Conservation (phyloP, 2,888 invertebrate genomes). For the Drosophila acutilabella region DNA sequence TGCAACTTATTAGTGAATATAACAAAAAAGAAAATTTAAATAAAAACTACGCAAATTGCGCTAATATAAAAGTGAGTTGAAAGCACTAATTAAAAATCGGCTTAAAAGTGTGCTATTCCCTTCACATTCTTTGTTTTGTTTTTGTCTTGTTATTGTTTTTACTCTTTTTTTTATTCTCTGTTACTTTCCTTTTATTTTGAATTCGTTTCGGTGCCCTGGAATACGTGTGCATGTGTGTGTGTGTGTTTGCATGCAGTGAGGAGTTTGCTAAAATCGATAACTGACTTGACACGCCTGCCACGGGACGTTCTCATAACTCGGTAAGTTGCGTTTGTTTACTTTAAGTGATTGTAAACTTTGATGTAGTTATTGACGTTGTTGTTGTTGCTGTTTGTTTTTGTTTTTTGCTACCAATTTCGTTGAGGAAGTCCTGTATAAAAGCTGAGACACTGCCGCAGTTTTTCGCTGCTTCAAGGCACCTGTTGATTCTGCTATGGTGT, state of each 20-base stretch:
- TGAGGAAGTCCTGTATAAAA: neutral
- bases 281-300: conserved; percentile 47
- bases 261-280: conserved; percentile 75
- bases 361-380: too few relatives aligned
- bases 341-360: neutral
- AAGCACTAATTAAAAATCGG: neutral
- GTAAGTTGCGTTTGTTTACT: conserved; percentile 62
- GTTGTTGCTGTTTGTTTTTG: too few relatives aligned
- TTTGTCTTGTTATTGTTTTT: neutral
- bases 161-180: conserved; percentile 1
- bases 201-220: conserved; percentile 23
- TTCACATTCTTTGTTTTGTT: conserved; percentile 23
- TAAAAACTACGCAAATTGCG: conserved; percentile 4
- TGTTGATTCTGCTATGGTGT: too few relatives aligned
- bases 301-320: conserved; percentile 45
- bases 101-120: conserved; percentile 7
- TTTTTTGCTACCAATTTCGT: neutral
- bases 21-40: neutral
- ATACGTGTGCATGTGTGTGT: neutral
- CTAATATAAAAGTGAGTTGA: conserved; percentile 34
- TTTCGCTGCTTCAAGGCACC: too few relatives aligned
- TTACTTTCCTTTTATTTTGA: conserved; percentile 13
- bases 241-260: conserved; percentile 41
- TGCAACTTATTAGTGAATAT: neutral
- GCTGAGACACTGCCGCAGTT: too few relatives aligned